Evolutionary conservation across 2,113 vertebrate species (phyloP), one percentile per base, ranked within the genome.

Genomic region (Corythoichthys haematopterus): DNA sequence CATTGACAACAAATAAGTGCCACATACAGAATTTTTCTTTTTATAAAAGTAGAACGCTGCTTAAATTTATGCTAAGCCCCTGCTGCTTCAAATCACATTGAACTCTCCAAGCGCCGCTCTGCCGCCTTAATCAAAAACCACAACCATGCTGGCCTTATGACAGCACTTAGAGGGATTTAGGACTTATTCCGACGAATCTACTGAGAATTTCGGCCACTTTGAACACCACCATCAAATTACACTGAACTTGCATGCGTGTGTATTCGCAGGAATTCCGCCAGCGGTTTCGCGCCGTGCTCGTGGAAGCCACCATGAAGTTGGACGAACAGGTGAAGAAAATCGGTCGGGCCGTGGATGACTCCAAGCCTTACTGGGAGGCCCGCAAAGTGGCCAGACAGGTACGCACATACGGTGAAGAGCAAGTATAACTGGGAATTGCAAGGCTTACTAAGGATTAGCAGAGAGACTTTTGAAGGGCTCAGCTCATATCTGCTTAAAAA

Each of bases 301-400:
- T 95, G 0, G 97, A 99, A 81, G 97, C 95, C 0, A 98, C 96
- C 0, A 82, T 96, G 50, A 99, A 96, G 77, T 90, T 99, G 65
- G 97, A 99, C 2, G 96, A 98, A 64, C 92, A 95, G 85, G 88
- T 93, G 46, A 99, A 97, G 91, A 98, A 93, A 84, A 94, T 97
- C 0, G 97, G 97, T n/a, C 95, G 96, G 88, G 92, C 97, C 0
- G 97, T 99, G 73, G 97, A 98, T 15, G 97, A 99, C 70, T 98
- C 97, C 4, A 99, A 99, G 79, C 97, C 97, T 4, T 99, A 98
- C 85, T 99, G 97, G 97, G 97, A 99, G 81, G 95, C 97, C 3
- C 91, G 97, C 63, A 93, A 91, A 82, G 91, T 94, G 68, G 94
- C 95, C 3, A 91, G 94, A 83, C 96, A 98, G 97, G 97, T 98